phyloP scores from a whole-genome alignment of 2,797 vertebrate species.

The Anisognathus igniventris region DNA sequence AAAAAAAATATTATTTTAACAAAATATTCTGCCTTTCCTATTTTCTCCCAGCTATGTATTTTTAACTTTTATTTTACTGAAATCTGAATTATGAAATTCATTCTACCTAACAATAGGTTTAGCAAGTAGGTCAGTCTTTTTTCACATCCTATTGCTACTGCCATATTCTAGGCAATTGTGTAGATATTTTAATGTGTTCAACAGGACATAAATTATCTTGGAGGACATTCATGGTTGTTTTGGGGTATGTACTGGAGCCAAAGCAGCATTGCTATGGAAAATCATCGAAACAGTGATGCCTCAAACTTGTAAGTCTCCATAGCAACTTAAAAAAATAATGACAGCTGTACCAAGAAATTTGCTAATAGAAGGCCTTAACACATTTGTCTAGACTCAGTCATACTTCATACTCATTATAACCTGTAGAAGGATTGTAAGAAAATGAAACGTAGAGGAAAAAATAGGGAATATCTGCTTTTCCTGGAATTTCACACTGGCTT shows the following conservation, averaged over 20 bases:
- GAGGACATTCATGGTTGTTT: neutral
- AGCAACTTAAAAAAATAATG: slow-evolving; percentile 61
- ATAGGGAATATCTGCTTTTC: neutral
- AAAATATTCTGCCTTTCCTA: neutral
- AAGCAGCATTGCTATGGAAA: slow-evolving; percentile 38
- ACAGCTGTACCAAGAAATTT: slow-evolving; percentile 53
- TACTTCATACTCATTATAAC: slow-evolving; percentile 24
- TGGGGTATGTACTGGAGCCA: neutral
- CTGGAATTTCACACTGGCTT: neutral
- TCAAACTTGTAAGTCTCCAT: slow-evolving; percentile 38
- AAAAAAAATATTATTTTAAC: neutral
- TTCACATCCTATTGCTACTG: neutral
- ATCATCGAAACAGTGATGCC: neutral
- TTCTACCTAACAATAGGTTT: neutral
- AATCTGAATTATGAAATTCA: neutral
- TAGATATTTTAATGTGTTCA: neutral
- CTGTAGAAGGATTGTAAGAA: neutral
- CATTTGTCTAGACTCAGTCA: slow-evolving; percentile 17
- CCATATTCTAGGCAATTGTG: neutral
- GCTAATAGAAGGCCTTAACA: slow-evolving; percentile 41
- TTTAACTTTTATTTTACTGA: neutral
- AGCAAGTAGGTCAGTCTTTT: neutral
- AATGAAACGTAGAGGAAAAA: neutral
- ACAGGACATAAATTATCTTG: neutral
- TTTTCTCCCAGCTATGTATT: neutral